phyloP scores from a whole-genome alignment of 2,888 invertebrate species.

The Epinotia ramella region DNA sequence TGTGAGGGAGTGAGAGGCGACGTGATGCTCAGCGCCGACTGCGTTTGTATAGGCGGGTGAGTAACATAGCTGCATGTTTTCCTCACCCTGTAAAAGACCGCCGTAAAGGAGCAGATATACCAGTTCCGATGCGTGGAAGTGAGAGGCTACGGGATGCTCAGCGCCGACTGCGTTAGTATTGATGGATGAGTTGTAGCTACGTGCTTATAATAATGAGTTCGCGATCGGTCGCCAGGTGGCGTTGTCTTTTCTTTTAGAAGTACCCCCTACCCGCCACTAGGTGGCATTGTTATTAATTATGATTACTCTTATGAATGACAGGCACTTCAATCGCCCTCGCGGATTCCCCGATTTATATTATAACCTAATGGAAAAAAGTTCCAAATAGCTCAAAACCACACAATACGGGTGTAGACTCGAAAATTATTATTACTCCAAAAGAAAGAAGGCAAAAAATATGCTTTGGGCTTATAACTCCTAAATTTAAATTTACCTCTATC shows the following conservation, averaged over 20 bases:
- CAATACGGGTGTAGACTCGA: too few relatives aligned
- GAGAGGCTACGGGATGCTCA: conserved; percentile 90
- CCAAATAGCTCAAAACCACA: too few relatives aligned
- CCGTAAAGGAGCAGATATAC: not conserved
- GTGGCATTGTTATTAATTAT: not conserved
- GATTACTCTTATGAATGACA: not conserved
- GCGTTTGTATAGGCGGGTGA: conserved; percentile 88
- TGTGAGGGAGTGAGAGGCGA: conserved; percentile 94
- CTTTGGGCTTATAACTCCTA: too few relatives aligned
- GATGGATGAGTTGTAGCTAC: not conserved
- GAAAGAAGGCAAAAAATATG: too few relatives aligned
- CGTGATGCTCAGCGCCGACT: conserved; percentile 90
- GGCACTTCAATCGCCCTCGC: too few relatives aligned
- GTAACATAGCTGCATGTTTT: conserved; percentile 51
- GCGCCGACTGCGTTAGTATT: conserved; percentile 88
- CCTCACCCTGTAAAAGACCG: not conserved
- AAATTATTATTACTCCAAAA: too few relatives aligned
- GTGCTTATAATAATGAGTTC: not conserved
- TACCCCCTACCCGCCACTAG: not conserved
- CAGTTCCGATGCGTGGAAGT: conserved; percentile 91
- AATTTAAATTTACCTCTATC: too few relatives aligned
- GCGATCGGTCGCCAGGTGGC: not conserved
- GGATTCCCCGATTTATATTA: too few relatives aligned
- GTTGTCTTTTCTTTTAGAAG: not conserved
- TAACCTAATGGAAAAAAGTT: too few relatives aligned